Evolutionary conservation across 1,140 invertebrate genomes (phyloP).

Genomic region (Venustaconcha ellipsiformis): DNA sequence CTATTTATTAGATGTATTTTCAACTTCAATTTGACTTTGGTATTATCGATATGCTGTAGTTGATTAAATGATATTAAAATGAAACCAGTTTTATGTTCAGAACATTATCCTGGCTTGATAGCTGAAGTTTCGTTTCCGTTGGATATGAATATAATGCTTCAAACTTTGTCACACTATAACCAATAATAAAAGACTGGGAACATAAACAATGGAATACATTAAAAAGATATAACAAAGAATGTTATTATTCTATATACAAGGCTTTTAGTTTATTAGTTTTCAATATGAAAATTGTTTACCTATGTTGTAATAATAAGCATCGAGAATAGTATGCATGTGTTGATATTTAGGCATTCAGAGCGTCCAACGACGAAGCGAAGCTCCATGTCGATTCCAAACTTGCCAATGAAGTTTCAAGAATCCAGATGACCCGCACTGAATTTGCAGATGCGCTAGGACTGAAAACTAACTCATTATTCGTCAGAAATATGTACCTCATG

Average conservation of each 20-base stretch:
- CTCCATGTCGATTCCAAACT: conserved; percentile 30
- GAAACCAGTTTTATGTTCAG: no score
- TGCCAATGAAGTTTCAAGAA: conserved; percentile 42
- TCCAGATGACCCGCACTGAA: conserved; percentile 74
- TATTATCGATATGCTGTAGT: no score
- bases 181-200: no score
- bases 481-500: conserved; percentile 99
- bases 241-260: not conserved
- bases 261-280: not conserved
- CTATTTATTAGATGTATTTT: no score
- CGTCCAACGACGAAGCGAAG: conserved; percentile 7
- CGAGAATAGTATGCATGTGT: not conserved
- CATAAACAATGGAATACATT: not conserved
- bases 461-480: conserved; percentile 96
- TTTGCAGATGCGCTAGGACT: conserved; percentile 99
- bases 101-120: no score
- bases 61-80: no score
- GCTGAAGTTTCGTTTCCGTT: no score
- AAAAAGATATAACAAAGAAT: not conserved
- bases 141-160: no score
- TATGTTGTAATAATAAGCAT: no score
- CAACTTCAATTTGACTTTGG: no score
- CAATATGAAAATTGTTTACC: not conserved
- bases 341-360: conserved; percentile 38
- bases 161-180: no score